Conservation (phyloP, 2,797 vertebrate species). For the Acipenser oxyrinchus region DNA sequence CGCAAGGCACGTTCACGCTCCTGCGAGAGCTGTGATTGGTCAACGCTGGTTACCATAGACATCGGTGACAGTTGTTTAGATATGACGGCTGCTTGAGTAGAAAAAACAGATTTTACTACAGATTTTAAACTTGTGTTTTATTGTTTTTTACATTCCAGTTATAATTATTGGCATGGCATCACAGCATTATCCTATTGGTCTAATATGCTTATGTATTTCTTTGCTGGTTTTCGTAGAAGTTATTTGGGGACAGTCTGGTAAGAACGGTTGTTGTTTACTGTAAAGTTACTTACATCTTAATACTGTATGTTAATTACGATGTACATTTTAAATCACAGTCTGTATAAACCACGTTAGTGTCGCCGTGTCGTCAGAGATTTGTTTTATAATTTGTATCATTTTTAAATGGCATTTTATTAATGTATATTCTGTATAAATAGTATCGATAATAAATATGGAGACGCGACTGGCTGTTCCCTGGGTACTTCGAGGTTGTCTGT, state of each 20-base stretch:
- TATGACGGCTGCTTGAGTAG: conserved; percentile 27
- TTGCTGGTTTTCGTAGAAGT: conserved; percentile 23
- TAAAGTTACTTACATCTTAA: too few relatives aligned
- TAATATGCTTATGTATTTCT: conserved; percentile 15
- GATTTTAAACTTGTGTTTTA: not conserved
- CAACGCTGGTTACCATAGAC: conserved; percentile 39
- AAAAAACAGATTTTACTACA: not conserved
- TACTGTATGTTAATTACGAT: too few relatives aligned
- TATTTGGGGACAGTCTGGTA: conserved; percentile 42
- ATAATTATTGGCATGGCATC: conserved; percentile 10
- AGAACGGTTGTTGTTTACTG: conserved; percentile 19
- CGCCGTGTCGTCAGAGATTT: too few relatives aligned
- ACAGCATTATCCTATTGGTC: not conserved
- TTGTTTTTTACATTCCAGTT: conserved; percentile 27
- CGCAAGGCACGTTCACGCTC: not conserved
- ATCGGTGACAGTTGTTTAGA: conserved; percentile 29
- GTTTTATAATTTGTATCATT: too few relatives aligned
- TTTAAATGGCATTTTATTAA: too few relatives aligned
- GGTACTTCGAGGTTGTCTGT: too few relatives aligned
- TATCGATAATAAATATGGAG: too few relatives aligned
- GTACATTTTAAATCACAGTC: too few relatives aligned
- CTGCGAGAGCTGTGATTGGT: conserved; percentile 31
- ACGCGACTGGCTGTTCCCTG: too few relatives aligned
- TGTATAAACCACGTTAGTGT: too few relatives aligned
- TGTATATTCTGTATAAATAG: too few relatives aligned